Base-by-base conservation (phyloP, 2,797 vertebrate genomes). In the Leptoclinus maculatus region DNA sequence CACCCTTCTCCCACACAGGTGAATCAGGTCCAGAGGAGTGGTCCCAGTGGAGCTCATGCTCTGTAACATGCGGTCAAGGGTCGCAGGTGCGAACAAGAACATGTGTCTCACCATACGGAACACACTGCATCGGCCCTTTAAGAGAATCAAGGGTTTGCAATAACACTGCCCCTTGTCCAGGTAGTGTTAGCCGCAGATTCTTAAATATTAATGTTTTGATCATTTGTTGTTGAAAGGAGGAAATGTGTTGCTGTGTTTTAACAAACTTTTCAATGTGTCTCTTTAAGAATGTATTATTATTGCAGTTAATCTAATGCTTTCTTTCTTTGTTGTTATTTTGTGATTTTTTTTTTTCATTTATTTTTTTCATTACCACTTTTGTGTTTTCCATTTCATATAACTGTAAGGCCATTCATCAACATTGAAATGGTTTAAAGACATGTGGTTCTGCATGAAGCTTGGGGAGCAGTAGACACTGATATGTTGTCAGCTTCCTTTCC, bases 111-210 rank as follows among this genome's bases (percentile, higher is more conserved):
- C 97, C 98, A 97, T 99, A 99, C 94, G 98, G 98, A 97, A 98
- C 97, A 95, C 97, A 98, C 97, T 99, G 98, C 98, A 97, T 95
- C 97, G 98, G 98, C 97, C 98, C 98, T 95, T 99, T 99, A 99
- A 99, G 98, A 99, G 98, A 99, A 97, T 99, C 98, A 97, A 99
- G 98, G 98, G 97, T 99, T 99, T 99, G 98, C 98, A 99, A 99
- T 99, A 99, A 98, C 97, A 99, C 98, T 98, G 97, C 97, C 97
- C 97, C 97, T 97, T 99, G 98, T 97, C 98, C 98, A 99, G 98
- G 98, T 99, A 99, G 98, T 99, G 98, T 98, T 99, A 99, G 98
- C 95, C 96, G 96, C 95, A 97, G 97, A 97, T 96, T 95, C 92
- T 92, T 93, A 90, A 92, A 80, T 94, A 88, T 93, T 74, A 84